These are phyloP conservation scores for Athene cunicularia DNA, from an alignment of 2,113 vertebrate species.

Conservation along the genomic window DNA sequence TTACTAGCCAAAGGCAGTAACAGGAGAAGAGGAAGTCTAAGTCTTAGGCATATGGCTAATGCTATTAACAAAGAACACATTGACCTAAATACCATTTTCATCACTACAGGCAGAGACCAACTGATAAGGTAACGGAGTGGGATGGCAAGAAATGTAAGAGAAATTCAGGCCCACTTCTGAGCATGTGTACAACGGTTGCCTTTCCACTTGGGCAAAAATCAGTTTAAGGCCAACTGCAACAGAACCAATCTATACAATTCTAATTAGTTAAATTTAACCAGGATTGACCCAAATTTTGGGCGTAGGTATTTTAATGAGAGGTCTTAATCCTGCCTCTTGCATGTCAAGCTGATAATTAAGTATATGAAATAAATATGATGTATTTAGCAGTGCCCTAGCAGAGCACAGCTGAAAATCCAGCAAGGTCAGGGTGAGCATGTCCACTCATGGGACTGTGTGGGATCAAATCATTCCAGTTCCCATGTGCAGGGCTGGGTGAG, in stretches of 20 bases:
- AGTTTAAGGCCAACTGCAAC: neutral
- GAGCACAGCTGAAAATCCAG: neutral
- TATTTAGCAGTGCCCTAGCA: neutral
- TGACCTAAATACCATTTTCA: slow-evolving; percentile 65
- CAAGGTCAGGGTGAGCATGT: neutral
- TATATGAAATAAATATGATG: neutral
- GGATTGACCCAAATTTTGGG: neutral
- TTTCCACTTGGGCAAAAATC: neutral
- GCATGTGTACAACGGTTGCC: neutral
- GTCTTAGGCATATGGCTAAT: slow-evolving; percentile 76
- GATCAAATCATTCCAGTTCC: neutral
- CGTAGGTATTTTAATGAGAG: neutral
- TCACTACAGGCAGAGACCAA: neutral
- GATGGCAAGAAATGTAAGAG: neutral
- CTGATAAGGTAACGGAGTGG: neutral
- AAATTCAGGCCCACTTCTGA: neutral
- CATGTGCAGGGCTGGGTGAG: neutral
- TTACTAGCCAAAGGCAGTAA: slow-evolving; percentile 34
- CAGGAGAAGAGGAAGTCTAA: slow-evolving; percentile 42
- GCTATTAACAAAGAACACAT: slow-evolving; percentile 75
- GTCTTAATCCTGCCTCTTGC: neutral
- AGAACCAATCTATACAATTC: neutral
- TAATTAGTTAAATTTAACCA: neutral
- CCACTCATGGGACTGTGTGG: neutral
- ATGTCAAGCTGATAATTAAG: neutral